Percentiles rank a stretch among this genome's conserved stretches.
These are phyloP conservation scores for Cathartes aura DNA, from an alignment of 2,113 vertebrate species.

Conservation along the genomic window DNA sequence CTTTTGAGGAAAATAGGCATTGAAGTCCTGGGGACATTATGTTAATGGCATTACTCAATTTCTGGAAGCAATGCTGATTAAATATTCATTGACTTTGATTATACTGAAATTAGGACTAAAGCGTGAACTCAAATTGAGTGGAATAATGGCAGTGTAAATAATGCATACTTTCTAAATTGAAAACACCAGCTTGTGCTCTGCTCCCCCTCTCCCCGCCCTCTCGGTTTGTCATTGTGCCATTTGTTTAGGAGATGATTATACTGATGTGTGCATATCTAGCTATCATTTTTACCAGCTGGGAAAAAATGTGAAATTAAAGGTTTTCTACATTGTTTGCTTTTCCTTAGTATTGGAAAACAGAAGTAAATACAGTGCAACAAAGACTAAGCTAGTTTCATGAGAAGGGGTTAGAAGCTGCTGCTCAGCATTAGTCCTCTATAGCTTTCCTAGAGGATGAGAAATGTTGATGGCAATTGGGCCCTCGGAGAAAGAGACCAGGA, in stretches of 20 bases:
- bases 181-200: constrained; percentile 83
- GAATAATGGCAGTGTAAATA: constrained; percentile 91
- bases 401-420: constrained; percentile 12
- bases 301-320: constrained; percentile 64
- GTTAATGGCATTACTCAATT: constrained; percentile 90
- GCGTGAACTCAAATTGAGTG: constrained; percentile 87
- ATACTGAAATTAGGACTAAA: constrained; percentile 91
- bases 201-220: constrained; percentile 61
- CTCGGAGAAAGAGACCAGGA: not conserved
- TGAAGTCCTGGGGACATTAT: constrained; percentile 86
- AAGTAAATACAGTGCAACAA: constrained; percentile 27
- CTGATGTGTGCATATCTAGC: constrained; percentile 63
- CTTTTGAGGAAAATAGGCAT: constrained; percentile 80
- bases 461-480: not conserved
- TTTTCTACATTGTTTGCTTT: constrained; percentile 74
- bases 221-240: constrained; percentile 79
- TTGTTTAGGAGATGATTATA: constrained; percentile 84
- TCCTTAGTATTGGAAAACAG: constrained; percentile 64
- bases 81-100: constrained; percentile 95
- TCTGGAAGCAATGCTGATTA: constrained; percentile 90
- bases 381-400: not conserved
- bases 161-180: constrained; percentile 90
- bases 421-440: not conserved
- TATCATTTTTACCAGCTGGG: constrained; percentile 73
- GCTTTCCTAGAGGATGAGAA: not conserved